Base-by-base conservation (phyloP, 1,140 invertebrate genomes). In the Zelostemma sp. region DNA sequence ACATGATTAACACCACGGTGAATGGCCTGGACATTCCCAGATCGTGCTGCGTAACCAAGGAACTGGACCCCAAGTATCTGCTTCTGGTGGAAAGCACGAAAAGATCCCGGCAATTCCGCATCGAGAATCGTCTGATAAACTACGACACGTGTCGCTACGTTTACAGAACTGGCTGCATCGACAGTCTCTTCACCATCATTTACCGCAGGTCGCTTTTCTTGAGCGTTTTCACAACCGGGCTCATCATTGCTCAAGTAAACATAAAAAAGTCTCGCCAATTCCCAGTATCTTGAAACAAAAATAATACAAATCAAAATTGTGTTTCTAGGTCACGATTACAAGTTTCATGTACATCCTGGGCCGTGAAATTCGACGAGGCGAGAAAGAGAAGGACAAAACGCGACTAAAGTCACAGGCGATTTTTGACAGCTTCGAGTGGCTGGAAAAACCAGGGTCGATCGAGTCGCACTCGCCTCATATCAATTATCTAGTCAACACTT, bases 11-110 rank as follows among this genome's bases (percentile, higher is more conserved):
- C 17, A 64, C 54, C 19, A 72, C 70, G 1, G 49, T 72, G 9
- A 38, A 68, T 55, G 70, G 70, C 1, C 48, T 68, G 16, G 61
- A 72, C 33, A 54, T 72, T 9, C 64, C 64, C 2, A 64, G 69
- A 12, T 68, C 69, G 6, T 72, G 69, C 31, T 72, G 69, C 45
- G 69, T 72, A 8, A 55, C 56, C 28, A 61, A 51, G 40, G 61
- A 72, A 0, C 15, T 72, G 6, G 67, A 72, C 16, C 69, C 69
- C 33, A 72, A 72, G 31, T 67, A 72, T 47, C 43, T 72, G n/a
- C 60, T 72, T 57, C 9, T 68, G 15, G 60, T 72, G 3, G 25
- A 61, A 6, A 65, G 56, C 33, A 64, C 51, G 33, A 72, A 63
- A 57, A 56, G 28, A 12, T 53, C 4, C 16, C n/a, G 45, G 0